Conservation (phyloP, 2,888 invertebrate species). For the Nematopogon swammerdamellus region DNA sequence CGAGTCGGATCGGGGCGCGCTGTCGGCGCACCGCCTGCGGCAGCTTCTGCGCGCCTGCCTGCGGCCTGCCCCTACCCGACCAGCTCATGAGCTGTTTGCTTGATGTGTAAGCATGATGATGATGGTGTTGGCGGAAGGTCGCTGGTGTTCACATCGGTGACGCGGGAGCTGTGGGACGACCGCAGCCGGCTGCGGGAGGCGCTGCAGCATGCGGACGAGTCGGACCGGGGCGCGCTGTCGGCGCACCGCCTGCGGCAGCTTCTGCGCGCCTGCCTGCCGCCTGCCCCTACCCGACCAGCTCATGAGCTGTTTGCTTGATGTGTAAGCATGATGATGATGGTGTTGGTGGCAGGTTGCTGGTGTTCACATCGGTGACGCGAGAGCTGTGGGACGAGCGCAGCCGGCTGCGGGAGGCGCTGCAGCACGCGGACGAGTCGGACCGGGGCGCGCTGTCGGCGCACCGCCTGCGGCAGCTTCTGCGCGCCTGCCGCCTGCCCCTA, state of each 20-base stretch:
- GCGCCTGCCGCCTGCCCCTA: conserved; percentile 68
- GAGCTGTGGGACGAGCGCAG: conserved; percentile 68
- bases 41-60: conserved; percentile 65
- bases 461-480: conserved; percentile 61
- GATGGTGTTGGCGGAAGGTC: conserved; percentile 43
- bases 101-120: conserved; percentile 63
- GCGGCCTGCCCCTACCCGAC: conserved; percentile 64
- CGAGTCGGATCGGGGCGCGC: conserved; percentile 47
- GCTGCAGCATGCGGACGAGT: conserved; percentile 33
- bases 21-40: conserved; percentile 58
- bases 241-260: conserved; percentile 60
- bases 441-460: conserved; percentile 55
- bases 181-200: conserved; percentile 41
- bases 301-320: conserved; percentile 65
- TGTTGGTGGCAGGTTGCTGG: conserved; percentile 52
- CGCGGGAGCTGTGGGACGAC: conserved; percentile 71
- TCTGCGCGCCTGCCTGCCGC: conserved; percentile 64
- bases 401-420: conserved; percentile 32
- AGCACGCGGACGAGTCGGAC: conserved; percentile 38
- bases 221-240: conserved; percentile 55
- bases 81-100: conserved; percentile 70
- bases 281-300: conserved; percentile 67
- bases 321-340: conserved; percentile 50
- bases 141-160: conserved; percentile 67
- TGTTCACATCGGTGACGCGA: conserved; percentile 69